A percentile compares a stretch with the other conserved stretches of the same genome.
Evolutionary conservation across 1,140 invertebrate species (phyloP).

Genomic region (Drosophila sp.): DNA sequence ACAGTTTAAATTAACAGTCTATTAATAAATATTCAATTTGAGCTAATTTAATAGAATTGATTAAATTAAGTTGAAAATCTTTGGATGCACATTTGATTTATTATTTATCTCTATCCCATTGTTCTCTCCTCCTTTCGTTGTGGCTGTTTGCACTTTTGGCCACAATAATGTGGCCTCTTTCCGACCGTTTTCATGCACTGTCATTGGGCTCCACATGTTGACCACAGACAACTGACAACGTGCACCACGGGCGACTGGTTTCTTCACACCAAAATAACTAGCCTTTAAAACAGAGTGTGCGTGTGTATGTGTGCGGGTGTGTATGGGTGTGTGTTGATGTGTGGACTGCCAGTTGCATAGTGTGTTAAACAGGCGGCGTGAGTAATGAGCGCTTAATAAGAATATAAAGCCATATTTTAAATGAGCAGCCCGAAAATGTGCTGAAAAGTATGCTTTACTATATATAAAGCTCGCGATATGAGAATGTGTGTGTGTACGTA

Average conservation of each 20-base stretch:
- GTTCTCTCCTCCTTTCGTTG: neutral
- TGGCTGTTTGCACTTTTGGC: constrained; percentile 46
- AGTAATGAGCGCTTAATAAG: constrained; percentile 77
- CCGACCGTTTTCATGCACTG: constrained; percentile 51
- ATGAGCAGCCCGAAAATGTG: neutral
- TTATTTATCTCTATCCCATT: neutral
- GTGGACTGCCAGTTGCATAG: constrained; percentile 28
- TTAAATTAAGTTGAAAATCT: constrained; percentile 19
- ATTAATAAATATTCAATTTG: constrained; percentile 20
- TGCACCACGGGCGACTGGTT: constrained; percentile 22
- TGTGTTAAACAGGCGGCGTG: constrained; percentile 39
- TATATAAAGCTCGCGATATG: constrained; percentile 39
- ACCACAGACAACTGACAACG: constrained; percentile 54
- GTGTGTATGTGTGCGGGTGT: neutral
- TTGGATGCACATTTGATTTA: constrained; percentile 28
- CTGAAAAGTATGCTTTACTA: constrained; percentile 66
- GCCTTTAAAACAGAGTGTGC: constrained; percentile 18
- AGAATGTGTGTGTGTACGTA: constrained; percentile 37
- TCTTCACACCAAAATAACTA: constrained; percentile 36
- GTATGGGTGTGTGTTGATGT: constrained; percentile 21
- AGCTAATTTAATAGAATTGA: constrained; percentile 20
- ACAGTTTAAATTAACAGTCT: neutral
- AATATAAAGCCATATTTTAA: constrained; percentile 62
- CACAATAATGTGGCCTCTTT: constrained; percentile 61
- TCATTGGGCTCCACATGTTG: constrained; percentile 31